Evolutionary conservation across 2,113 vertebrate species (phyloP), one percentile per base, ranked within the genome.

Genomic region (Gobiocypris rarus): DNA sequence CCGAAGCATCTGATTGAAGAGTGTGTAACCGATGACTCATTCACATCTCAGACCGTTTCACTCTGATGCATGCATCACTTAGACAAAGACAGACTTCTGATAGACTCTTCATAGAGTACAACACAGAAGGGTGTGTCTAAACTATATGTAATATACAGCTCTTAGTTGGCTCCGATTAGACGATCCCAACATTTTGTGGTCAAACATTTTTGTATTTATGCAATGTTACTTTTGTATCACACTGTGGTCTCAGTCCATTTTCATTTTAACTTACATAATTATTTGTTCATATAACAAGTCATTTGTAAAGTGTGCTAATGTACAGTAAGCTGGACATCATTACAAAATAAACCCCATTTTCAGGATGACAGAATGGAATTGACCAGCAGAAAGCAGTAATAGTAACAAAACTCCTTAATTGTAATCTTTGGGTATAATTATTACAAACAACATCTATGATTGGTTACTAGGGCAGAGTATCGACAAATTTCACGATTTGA

Each of bases 1-100:
- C 67, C 65, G 2, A 11, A 54, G 54, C 45, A 52, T 71, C 82
- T 67, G 84, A 85, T 76, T 84, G 67, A 87, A 2, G 22, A 43
- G 74, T 56, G 80, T 14, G 28, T 75, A 77, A 9, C 14, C 17
- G 3, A 31, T 38, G 71, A 83, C 67, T 82, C 65, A 70, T n/a
- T 54, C 48, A 17, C 2, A 31, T 70, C 48, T 82, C 63, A 71
- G 45, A 56, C 61, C 41, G 56, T 67, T 52, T 81, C 5, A 8
- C 14, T 13, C 28, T 11, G 31, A 69, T 41, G 8, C 28, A 70
- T 38, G 61, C 9, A 48, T 67, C 43, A 65, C 11, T 43, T 1
- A 67, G 78, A 80, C 59, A 65, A 80, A 59, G 50, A 80, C 11
- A 65, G 58, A 8, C 61, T 50, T 15, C 9, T 67, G 24, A 41